Evolutionary conservation across 2,113 vertebrate species (phyloP).

Genomic region (Cyprinodon brontotheroides): DNA sequence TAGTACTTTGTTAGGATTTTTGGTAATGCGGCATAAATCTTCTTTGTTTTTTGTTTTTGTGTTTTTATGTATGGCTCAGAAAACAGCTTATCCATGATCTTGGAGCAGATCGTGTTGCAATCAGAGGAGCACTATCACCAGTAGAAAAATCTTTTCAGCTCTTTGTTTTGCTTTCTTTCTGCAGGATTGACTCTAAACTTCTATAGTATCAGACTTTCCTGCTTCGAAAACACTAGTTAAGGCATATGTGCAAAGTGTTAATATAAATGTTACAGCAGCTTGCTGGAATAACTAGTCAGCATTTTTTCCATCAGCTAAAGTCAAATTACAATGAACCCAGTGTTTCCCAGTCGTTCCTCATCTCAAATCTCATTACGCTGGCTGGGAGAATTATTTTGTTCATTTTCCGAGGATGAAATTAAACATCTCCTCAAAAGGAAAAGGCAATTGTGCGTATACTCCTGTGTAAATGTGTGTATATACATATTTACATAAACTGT

Average conservation of each 20-base stretch:
- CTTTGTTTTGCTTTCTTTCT: slow-evolving; percentile 16
- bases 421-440: neutral
- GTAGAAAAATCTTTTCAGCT: slow-evolving; percentile 6
- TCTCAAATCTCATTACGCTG: slow-evolving; percentile 19
- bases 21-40: neutral
- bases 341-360: slow-evolving; percentile 44
- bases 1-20: slow-evolving; percentile 14
- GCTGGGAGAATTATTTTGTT: slow-evolving; percentile 8
- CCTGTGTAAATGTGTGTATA: neutral
- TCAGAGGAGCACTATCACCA: neutral
- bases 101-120: neutral
- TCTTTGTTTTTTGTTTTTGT: neutral
- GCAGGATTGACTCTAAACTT: slow-evolving; percentile 19
- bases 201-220: slow-evolving; percentile 9
- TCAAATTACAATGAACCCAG: slow-evolving; percentile 70
- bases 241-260: slow-evolving; percentile 71
- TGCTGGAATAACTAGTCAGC: slow-evolving; percentile 58
- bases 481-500: neutral
- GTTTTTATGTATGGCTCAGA: neutral
- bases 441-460: neutral
- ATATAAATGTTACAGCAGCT: slow-evolving; percentile 61
- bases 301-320: slow-evolving; percentile 64
- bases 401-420: neutral
- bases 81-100: slow-evolving; percentile 4
- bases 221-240: slow-evolving; percentile 59